Evolutionary conservation across 23 tunicate species (phyloP), one percentile per base, ranked within the genome.

Genomic region (Diplosoma virens): DNA sequence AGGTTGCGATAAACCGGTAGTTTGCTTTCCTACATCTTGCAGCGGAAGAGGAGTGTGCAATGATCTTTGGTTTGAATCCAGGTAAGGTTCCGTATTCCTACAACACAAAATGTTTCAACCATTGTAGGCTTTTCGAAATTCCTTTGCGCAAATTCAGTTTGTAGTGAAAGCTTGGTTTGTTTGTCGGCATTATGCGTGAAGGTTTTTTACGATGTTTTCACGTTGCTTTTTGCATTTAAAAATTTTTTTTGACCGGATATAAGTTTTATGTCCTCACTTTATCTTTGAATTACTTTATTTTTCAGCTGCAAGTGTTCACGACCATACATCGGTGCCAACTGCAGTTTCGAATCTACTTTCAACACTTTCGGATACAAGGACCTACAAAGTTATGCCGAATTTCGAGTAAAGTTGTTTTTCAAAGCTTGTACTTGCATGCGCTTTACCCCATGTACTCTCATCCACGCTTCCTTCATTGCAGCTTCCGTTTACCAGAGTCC

Each of bases 221-320:
- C n/a, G n/a, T n/a, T n/a, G n/a, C n/a, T n/a, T n/a, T n/a, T n/a
- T n/a, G n/a, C n/a, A n/a, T n/a, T n/a, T n/a, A n/a, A n/a, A n/a
- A n/a, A n/a, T n/a, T n/a, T n/a, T n/a, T n/a, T n/a, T n/a, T n/a
- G n/a, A n/a, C n/a, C n/a, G n/a, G n/a, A n/a, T n/a, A n/a, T n/a
- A n/a, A n/a, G n/a, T n/a, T n/a, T n/a, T n/a, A n/a, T n/a, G n/a
- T n/a, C n/a, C n/a, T n/a, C n/a, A n/a, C n/a, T n/a, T n/a, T n/a
- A n/a, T n/a, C n/a, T n/a, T n/a, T n/a, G 11, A 9, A 9, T 45
- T 45, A 26, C 5, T 17, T 67, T 67, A 3, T 35, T 16, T 32
- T 47, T 30, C 41, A 86, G 92, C 24, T 86, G 92, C 46, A 77
- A 71, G 3, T 86, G 92, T 59, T 36, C 41, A 5, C 64, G 92